These are phyloP conservation scores for Drosophila yakuba DNA, from an alignment of 1,140 invertebrate genomes.

Conservation along the genomic window DNA sequence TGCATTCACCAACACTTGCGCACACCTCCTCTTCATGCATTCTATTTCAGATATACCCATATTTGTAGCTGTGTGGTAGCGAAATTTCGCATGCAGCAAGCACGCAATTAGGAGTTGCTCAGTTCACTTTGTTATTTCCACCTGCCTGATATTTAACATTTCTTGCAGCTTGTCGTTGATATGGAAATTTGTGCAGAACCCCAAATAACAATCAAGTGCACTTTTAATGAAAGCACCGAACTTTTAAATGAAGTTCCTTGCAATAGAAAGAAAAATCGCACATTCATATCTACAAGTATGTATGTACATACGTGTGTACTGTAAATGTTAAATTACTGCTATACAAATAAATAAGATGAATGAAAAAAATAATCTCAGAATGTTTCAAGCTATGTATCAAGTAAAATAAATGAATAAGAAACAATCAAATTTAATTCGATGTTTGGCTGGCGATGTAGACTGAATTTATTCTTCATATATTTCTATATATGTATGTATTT, in stretches of 20 bases:
- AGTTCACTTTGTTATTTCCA: constrained; percentile 26
- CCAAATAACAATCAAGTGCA: constrained; percentile 2
- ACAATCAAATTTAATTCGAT: no score
- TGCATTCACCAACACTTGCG: constrained; percentile 38
- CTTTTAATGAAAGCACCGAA: neutral
- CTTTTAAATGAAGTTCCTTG: neutral
- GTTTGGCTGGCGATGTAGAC: no score
- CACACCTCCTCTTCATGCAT: constrained; percentile 55
- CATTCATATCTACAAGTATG: no score
- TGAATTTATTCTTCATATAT: no score
- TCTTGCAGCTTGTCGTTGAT: constrained; percentile 6
- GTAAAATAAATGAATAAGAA: no score
- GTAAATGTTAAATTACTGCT: no score
- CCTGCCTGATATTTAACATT: constrained; percentile 9
- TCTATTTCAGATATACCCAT: constrained; percentile 37
- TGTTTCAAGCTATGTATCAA: no score
- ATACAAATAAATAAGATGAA: no score
- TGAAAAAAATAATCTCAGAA: no score
- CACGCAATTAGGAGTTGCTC: constrained; percentile 68
- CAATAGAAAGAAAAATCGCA: neutral
- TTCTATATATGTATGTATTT: no score
- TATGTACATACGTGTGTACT: no score
- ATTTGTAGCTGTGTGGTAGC: neutral
- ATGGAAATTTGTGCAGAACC: constrained; percentile 5
- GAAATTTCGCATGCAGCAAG: constrained; percentile 26